Conservation (phyloP, 2,888 invertebrate species). For the Dolichopus griseipennis region DNA sequence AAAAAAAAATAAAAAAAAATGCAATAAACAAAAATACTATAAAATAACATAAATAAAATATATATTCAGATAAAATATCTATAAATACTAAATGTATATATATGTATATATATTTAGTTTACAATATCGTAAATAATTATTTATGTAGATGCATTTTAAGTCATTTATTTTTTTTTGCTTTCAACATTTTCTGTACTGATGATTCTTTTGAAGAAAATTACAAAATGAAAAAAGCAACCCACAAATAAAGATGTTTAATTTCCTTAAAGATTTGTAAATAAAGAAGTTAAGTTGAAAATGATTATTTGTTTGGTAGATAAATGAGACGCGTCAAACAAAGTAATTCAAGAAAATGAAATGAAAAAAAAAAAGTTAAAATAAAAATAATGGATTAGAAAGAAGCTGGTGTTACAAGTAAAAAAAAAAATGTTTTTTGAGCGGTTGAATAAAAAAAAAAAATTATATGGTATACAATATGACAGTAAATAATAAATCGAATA, state of each 20-base stretch:
- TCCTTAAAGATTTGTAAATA: slow-evolving; percentile 6
- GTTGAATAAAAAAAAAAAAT: too few species aligned
- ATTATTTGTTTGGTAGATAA: slow-evolving; percentile 6
- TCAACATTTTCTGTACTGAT: background rate
- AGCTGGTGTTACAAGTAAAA: too few species aligned
- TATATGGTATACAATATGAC: too few species aligned
- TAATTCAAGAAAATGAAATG: background rate
- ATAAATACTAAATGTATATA: background rate
- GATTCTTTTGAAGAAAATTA: background rate
- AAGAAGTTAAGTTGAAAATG: slow-evolving; percentile 1
- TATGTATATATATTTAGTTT: background rate
- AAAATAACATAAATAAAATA: background rate
- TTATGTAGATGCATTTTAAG: background rate
- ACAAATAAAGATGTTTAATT: slow-evolving; percentile 6
- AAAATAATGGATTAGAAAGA: too few species aligned
- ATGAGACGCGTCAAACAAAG: slow-evolving; percentile 6
- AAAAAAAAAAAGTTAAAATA: too few species aligned
- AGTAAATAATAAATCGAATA: too few species aligned
- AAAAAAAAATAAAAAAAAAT: background rate
- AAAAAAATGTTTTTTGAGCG: too few species aligned
- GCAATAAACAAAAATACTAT: background rate
- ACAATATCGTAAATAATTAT: slow-evolving; percentile 6
- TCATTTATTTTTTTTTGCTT: too few species aligned
- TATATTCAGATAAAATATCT: background rate
- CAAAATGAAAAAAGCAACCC: background rate